Percentiles rank a stretch among this genome's conserved stretches.
Evolutionary conservation across 2,113 vertebrate genomes (phyloP).

Genomic region (Xyrauchen texanus): DNA sequence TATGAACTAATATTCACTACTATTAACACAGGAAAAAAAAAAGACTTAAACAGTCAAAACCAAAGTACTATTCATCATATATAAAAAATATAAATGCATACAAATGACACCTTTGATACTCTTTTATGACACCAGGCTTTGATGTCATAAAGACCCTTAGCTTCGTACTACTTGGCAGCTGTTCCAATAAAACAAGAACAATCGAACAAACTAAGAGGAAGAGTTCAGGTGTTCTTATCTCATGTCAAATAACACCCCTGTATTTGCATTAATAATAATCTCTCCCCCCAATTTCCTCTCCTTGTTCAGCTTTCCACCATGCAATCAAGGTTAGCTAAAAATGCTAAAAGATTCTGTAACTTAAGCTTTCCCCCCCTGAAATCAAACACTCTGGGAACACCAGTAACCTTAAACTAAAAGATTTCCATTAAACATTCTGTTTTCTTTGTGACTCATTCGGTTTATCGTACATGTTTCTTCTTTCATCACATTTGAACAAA

Average conservation of each 20-base stretch:
- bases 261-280: not conserved
- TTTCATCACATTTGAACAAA: too few relatives aligned
- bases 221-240: constrained; percentile 8
- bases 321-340: not conserved
- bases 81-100: not conserved
- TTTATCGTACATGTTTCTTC: too few relatives aligned
- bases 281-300: not conserved
- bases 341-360: not conserved
- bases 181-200: constrained; percentile 14
- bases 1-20: too few relatives aligned
- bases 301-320: too few relatives aligned
- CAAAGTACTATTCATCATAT: not conserved
- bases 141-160: not conserved
- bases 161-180: constrained; percentile 16
- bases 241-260: not conserved
- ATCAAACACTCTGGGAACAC: constrained; percentile 32
- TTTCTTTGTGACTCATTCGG: too few relatives aligned
- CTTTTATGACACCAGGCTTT: not conserved
- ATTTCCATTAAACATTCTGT: not conserved
- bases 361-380: not conserved
- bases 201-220: not conserved
- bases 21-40: too few relatives aligned
- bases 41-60: too few relatives aligned
- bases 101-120: not conserved
- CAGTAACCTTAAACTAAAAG: not conserved